These are phyloP conservation scores for Mesopsocus fuscifrons DNA, from an alignment of 2,888 invertebrate species.

Conservation along the genomic window DNA sequence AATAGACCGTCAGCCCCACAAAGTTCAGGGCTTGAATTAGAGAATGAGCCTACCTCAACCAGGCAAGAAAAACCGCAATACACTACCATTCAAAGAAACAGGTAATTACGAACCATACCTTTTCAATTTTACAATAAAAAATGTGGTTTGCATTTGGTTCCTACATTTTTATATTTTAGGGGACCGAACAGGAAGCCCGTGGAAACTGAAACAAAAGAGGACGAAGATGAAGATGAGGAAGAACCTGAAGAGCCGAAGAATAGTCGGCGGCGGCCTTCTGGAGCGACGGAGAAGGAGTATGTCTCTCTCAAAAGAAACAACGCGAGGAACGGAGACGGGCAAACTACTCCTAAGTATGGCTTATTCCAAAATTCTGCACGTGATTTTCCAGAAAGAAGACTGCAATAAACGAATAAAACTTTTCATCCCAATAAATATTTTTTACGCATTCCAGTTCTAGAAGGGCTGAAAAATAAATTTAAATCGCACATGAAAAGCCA, in stretches of 20 bases:
- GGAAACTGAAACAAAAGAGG: constrained; percentile 21
- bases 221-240: constrained; percentile 18
- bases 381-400: too few species aligned
- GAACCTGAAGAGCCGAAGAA: background rate
- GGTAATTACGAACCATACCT: constrained; percentile 16
- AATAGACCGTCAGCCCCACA: constrained; percentile 39
- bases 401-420: too few species aligned
- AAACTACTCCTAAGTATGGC: constrained; percentile 4
- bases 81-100: constrained; percentile 46
- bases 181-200: constrained; percentile 15
- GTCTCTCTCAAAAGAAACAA: constrained; percentile 14
- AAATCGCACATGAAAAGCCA: too few species aligned
- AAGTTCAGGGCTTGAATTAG: constrained; percentile 22
- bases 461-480: too few species aligned
- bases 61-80: constrained; percentile 35
- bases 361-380: too few species aligned
- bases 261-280: background rate
- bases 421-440: too few species aligned
- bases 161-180: too few species aligned
- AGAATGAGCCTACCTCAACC: constrained; percentile 22
- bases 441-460: too few species aligned
- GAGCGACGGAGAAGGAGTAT: constrained; percentile 12
- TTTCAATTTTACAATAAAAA: background rate
- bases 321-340: background rate
- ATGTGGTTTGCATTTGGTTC: too few species aligned